Evolutionary conservation across 2,113 vertebrate genomes (phyloP), one percentile per base, ranked within the genome.

Genomic region (Pleuronectes platessa): DNA sequence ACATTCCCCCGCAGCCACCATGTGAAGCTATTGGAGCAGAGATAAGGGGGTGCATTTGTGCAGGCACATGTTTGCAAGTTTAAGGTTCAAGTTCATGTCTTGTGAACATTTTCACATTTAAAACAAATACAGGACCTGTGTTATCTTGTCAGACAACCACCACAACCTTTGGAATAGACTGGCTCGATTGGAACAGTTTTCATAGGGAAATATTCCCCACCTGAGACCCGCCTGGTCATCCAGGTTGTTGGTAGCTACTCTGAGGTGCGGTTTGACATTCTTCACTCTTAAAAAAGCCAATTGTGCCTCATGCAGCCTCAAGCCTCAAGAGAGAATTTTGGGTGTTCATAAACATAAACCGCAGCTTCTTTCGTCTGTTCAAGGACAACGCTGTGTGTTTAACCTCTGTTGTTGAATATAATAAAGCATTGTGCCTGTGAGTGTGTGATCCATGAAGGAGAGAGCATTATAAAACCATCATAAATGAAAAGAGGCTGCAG

Each of bases 401-500:
- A 87, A 84, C 86, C 81, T 87, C 80, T 81, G 76, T 71, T 79
- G 86, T 68, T 84, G 67, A 81, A 83, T 75, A 86, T 78, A 76
- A 86, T 91, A 88, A 87, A 89, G 78, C 74, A 77, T 31, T 76
- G 70, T 75, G 72, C 62, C 78, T 26, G 69, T 73, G 79, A 90
- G 85, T 79, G 79, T 75, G 81, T 89, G 88, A 89, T 90, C 85
- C 86, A 86, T 89, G 88, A 89, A 86, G 85, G 83, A 74, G 88
- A 88, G 59, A 85, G 79, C 75, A 72, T 89, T 87, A 84, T 89
- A 85, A 87, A 89, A 81, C 71, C 74, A 88, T 88, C 85, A 77
- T 78, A 81, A 89, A 90, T 79, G 76, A 86, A 87, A 82, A 86
- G 74, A 86, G 79, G 76, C 86, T 65, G 77, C 79, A 81, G 72